These are phyloP conservation scores for Triplophysa bombifrons DNA, from an alignment of 2,797 vertebrate genomes.

Conservation along the genomic window DNA sequence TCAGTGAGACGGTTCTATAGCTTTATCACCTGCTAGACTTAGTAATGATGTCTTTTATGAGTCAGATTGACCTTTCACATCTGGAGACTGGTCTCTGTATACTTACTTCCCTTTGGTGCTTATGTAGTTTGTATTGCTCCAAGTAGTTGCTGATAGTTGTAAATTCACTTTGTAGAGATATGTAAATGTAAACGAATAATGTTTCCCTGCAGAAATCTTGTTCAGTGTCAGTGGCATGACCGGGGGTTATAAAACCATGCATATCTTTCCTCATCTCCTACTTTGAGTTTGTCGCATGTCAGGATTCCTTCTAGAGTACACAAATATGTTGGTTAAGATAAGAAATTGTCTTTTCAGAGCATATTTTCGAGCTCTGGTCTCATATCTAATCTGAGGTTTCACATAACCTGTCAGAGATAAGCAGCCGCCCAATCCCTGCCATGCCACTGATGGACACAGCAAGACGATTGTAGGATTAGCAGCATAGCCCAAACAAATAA, in stretches of 20 bases:
- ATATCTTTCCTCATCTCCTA: conserved; percentile 25
- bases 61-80: conserved; percentile 71
- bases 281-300: conserved; percentile 13
- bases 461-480: conserved; percentile 21
- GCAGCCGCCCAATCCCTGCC: conserved; percentile 9
- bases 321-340: conserved; percentile 39
- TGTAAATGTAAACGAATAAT: not conserved
- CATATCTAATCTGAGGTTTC: conserved; percentile 34
- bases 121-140: conserved; percentile 33
- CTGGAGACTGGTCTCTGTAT: conserved; percentile 51
- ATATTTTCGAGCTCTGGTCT: conserved; percentile 14
- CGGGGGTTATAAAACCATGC: not conserved
- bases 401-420: conserved; percentile 41
- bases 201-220: conserved; percentile 24
- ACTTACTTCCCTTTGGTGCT: conserved; percentile 15
- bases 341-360: conserved; percentile 17
- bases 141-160: conserved; percentile 5
- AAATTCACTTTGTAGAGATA: conserved; percentile 2
- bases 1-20: conserved; percentile 64
- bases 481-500: conserved; percentile 18
- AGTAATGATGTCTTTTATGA: conserved; percentile 73
- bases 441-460: not conserved
- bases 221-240: not conserved
- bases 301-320: conserved; percentile 7
- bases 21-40: conserved; percentile 70